These are phyloP conservation scores for Sorex maritimensis DNA, from an alignment of 2,797 vertebrate genomes.

Conservation along the genomic window DNA sequence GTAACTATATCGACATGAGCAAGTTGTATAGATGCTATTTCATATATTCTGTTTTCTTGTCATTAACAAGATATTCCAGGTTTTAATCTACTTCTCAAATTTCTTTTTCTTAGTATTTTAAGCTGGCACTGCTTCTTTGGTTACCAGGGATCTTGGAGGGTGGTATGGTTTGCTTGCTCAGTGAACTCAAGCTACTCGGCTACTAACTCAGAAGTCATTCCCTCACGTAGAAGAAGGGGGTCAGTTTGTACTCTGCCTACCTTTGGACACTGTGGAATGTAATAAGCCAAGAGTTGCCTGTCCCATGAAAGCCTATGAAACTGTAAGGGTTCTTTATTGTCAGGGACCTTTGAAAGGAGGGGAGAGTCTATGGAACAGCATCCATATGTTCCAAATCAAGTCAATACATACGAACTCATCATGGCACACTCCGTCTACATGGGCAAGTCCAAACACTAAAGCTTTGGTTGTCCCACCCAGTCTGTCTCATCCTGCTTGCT, in stretches of 20 bases:
- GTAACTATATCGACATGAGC: neutral
- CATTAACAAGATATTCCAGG: slow-evolving; percentile 47
- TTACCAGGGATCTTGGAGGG: neutral
- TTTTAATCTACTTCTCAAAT: slow-evolving; percentile 45
- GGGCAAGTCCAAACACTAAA: neutral
- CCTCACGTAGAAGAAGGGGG: slow-evolving; percentile 16
- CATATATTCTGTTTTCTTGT: slow-evolving; percentile 1
- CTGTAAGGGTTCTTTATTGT: neutral
- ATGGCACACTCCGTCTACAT: neutral
- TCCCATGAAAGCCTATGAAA: neutral
- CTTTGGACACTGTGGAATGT: neutral
- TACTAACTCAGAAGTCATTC: slow-evolving; percentile 33
- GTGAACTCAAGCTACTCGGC: slow-evolving; percentile 52
- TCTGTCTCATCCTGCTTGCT: neutral
- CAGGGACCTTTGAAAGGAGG: neutral
- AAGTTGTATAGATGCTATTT: slow-evolving; percentile 20
- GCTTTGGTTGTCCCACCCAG: neutral
- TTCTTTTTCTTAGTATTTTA: slow-evolving; percentile 37
- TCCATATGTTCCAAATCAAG: neutral
- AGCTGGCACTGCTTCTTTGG: neutral
- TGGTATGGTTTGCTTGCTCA: slow-evolving; percentile 34
- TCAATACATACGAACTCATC: neutral
- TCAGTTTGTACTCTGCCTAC: neutral
- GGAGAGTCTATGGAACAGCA: neutral
- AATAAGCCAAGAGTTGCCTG: neutral